These are phyloP conservation scores for Silurus lanzhouensis DNA, from an alignment of 2,797 vertebrate species.

Conservation along the genomic window DNA sequence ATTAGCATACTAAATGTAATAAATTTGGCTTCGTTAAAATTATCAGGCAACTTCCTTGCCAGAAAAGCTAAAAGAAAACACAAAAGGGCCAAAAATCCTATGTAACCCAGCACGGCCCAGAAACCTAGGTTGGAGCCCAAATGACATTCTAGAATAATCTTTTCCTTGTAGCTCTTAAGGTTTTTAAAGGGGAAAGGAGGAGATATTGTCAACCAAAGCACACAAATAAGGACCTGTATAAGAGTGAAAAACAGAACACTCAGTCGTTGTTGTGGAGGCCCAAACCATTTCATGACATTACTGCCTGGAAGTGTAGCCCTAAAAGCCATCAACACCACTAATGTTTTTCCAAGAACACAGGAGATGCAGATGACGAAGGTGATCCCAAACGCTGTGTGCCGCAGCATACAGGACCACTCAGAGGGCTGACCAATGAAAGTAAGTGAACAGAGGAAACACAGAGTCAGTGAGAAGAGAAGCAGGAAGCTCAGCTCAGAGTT, in stretches of 20 bases:
- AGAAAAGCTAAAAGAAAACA: constrained; percentile 1
- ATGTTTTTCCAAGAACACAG: constrained; percentile 62
- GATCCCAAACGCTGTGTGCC: constrained; percentile 58
- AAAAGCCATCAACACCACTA: constrained; percentile 60
- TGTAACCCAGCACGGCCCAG: constrained; percentile 72
- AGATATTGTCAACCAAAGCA: constrained; percentile 63
- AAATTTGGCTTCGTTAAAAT: constrained; percentile 63
- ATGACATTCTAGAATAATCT: constrained; percentile 69
- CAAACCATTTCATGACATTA: constrained; percentile 62
- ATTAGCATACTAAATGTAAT: constrained; percentile 75
- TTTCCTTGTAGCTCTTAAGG: constrained; percentile 61
- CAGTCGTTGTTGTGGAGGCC: constrained; percentile 59
- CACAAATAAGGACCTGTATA: constrained; percentile 54
- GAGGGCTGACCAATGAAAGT: constrained; percentile 55
- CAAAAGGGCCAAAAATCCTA: constrained; percentile 67
- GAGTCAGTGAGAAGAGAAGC: constrained; percentile 56
- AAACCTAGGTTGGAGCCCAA: constrained; percentile 68
- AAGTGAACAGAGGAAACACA: constrained; percentile 65
- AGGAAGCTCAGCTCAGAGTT: constrained; percentile 65
- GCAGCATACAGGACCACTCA: constrained; percentile 62
- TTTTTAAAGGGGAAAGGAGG: constrained; percentile 69
- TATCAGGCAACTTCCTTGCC: constrained; percentile 63
- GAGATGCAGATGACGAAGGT: constrained; percentile 63
- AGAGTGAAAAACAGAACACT: constrained; percentile 59
- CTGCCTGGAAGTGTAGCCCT: constrained; percentile 49